Percentiles rank a stretch among this genome's conserved stretches.
Evolutionary conservation across 2,113 vertebrate genomes (phyloP).

Genomic region (Vicugna pacos): DNA sequence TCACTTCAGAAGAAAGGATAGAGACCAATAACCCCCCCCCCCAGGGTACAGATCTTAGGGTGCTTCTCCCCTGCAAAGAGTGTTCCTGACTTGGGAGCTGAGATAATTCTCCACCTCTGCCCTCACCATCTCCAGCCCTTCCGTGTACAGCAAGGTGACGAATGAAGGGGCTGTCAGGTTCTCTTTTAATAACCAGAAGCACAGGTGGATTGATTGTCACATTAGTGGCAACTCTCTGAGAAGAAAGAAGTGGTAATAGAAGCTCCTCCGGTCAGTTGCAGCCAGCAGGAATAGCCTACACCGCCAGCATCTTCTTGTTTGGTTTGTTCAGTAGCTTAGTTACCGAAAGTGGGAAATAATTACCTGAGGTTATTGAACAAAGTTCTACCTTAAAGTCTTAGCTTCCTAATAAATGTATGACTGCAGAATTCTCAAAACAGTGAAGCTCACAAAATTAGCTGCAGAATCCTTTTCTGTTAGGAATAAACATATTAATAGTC

Average conservation of each 20-base stretch:
- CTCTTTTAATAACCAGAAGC: conserved; percentile 22
- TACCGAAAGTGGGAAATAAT: conserved; percentile 9
- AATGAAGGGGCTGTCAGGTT: neutral
- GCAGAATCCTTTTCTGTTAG: neutral
- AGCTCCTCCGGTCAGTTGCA: neutral
- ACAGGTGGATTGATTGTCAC: conserved; percentile 30
- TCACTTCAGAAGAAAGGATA: conserved; percentile 34
- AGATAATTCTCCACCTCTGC: neutral
- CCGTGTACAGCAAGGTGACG: neutral
- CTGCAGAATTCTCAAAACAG: neutral
- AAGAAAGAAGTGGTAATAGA: neutral
- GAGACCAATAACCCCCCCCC: neutral
- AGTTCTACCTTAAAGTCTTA: conserved; percentile 1
- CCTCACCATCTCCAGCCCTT: too few relatives aligned
- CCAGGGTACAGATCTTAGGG: neutral
- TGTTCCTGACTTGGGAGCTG: neutral
- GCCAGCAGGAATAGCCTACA: neutral
- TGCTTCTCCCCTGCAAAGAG: neutral
- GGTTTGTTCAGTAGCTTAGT: neutral
- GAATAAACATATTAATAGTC: conserved; percentile 6
- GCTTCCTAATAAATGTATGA: conserved; percentile 16
- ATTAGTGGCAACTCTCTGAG: neutral
- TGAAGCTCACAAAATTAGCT: neutral
- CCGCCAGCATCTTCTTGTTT: neutral
- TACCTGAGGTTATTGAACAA: neutral